Evolutionary conservation across 2,113 vertebrate species (phyloP).

Genomic region (Himantopus leucocephalus): DNA sequence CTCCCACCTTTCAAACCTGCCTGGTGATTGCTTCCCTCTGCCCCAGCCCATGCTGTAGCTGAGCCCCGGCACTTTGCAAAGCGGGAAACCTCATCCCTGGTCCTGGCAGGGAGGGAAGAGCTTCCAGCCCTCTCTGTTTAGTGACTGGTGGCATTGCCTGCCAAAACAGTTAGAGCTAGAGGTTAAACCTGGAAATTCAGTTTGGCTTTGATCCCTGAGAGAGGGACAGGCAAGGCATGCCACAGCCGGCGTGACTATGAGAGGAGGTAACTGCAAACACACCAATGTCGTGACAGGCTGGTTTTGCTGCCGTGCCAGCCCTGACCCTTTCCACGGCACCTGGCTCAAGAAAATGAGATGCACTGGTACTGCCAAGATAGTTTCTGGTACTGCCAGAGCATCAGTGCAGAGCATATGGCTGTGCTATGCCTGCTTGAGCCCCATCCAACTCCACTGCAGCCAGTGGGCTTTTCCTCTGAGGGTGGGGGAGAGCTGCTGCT

Average conservation of each 20-base stretch:
- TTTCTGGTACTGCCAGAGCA: neutral
- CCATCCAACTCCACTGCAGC: neutral
- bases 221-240: neutral
- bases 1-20: neutral
- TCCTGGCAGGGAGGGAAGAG: neutral
- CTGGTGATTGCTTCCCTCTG: neutral
- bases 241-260: accelerated
- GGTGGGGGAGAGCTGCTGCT: neutral
- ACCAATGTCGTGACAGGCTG: neutral
- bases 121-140: neutral
- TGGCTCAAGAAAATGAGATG: neutral
- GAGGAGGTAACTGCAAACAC: neutral
- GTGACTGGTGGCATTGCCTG: neutral
- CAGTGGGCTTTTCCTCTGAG: neutral
- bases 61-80: neutral
- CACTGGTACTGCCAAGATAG: neutral
- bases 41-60: neutral
- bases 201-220: neutral
- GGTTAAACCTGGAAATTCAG: neutral
- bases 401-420: neutral
- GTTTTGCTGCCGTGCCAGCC: neutral
- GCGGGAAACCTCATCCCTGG: neutral
- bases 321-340: neutral
- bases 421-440: neutral
- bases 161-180: neutral